These are phyloP conservation scores for Mythimna albipuncta DNA, from an alignment of 2,888 invertebrate genomes.

Conservation along the genomic window DNA sequence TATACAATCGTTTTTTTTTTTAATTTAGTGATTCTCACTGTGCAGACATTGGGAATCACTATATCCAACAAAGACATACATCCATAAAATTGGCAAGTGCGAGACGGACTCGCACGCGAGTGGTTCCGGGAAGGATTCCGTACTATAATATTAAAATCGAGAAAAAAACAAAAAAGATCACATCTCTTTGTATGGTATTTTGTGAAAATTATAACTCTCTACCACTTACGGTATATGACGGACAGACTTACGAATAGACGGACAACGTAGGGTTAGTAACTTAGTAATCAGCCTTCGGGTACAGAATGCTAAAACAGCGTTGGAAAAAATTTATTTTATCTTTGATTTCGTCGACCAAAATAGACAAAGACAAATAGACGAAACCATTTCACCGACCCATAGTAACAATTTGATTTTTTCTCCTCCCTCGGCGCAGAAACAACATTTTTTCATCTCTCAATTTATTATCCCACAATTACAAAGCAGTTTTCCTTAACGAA, in stretches of 20 bases:
- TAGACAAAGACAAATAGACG: slow-evolving; percentile 10
- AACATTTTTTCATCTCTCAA: slow-evolving; percentile 64
- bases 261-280: too few species aligned
- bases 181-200: too few species aligned
- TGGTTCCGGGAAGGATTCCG: too few species aligned
- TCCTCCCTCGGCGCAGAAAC: slow-evolving; percentile 44
- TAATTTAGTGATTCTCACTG: neutral
- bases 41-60: too few species aligned
- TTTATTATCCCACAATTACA: slow-evolving; percentile 71
- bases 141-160: too few species aligned
- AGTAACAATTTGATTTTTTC: slow-evolving; percentile 62
- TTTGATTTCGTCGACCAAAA: slow-evolving; percentile 7
- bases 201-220: too few species aligned
- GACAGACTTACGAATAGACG: too few species aligned
- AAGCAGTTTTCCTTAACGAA: slow-evolving; percentile 74
- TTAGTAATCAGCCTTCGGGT: neutral
- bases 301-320: neutral
- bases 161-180: too few species aligned
- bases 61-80: too few species aligned
- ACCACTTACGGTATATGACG: too few species aligned
- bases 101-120: too few species aligned
- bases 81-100: too few species aligned
- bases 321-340: neutral
- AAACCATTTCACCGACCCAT: slow-evolving; percentile 34
- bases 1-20: neutral